Evolutionary conservation across 1,140 invertebrate species (phyloP), one percentile per base, ranked within the genome.

Genomic region (Drosophila neocordata): DNA sequence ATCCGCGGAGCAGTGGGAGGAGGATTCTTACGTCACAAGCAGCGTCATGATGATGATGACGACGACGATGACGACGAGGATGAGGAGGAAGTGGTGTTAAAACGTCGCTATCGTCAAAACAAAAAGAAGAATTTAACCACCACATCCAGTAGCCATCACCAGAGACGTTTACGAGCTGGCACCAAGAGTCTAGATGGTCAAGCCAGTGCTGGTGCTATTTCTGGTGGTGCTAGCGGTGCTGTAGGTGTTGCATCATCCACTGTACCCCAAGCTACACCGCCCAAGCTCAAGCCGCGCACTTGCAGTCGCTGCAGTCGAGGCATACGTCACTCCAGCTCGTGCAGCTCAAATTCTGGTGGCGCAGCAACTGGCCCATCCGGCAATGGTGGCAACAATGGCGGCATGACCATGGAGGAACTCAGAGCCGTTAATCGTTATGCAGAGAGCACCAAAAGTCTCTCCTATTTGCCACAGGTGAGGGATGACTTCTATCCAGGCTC

Each of bases 381-480:
- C 57, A 56, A 56, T 44, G 77, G 64, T 9, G 77, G 61, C 20
- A 72, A 61, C 56, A 79, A 92, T 57, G 94, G 94, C 59, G 94
- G 94, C 90, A 95, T 96, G 95, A 97, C 95, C 22, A 92, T 96
- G 79, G 96, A 97, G 63, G 96, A 97, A 90, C 93, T 97, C 35
- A 93, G 96, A 75, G 96, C 95, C 65, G 95, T 97, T 61, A 97
- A 97, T 93, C 94, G 95, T 78, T 97, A 97, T 92, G 96, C 97
- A n/a, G 97, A 98, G 92, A 97, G 96, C 92, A 97, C 97, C 13
- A 97, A 97, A 92, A 97, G 96, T 92, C 94, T 98, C 77, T 96
- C 96, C 73, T 98, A 96, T 92, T 93, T 98, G 88, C 97, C 97
- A 76, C 96, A 97, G 95, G 96, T 96, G 94, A 93, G 92, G 92